Evolutionary conservation across 2,113 vertebrate species (phyloP).

Genomic region (Ariopsis seemanni): DNA sequence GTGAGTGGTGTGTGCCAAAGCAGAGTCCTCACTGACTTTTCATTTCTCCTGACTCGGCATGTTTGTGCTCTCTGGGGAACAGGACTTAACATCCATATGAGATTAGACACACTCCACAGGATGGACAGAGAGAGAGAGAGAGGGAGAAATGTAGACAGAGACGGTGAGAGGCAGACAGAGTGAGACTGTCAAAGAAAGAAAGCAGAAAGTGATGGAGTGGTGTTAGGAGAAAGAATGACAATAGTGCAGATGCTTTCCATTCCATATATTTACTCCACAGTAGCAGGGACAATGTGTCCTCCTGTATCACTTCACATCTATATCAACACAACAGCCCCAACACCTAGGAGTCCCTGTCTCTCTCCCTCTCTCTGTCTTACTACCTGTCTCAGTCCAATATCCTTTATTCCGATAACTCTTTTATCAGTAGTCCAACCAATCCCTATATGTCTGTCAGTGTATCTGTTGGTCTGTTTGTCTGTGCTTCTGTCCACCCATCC

Average conservation of each 20-base stretch:
- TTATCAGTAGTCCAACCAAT: background rate
- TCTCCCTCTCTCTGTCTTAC: background rate
- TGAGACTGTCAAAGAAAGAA: constrained; percentile 17
- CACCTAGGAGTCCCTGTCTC: background rate
- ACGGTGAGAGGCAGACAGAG: background rate
- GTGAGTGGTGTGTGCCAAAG: constrained; percentile 46
- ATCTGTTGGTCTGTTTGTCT: background rate
- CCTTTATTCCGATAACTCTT: background rate
- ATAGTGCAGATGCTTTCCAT: constrained; percentile 19
- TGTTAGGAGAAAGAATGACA: constrained; percentile 18
- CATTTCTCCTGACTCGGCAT: constrained; percentile 29
- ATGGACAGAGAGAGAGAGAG: constrained; percentile 14
- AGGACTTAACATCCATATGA: constrained; percentile 28
- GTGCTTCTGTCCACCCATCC: background rate
- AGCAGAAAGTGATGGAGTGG: constrained; percentile 27
- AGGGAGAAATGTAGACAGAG: background rate
- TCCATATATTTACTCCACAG: constrained; percentile 18
- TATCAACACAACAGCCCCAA: background rate
- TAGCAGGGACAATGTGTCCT: constrained; percentile 24
- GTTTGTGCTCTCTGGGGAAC: constrained; percentile 17
- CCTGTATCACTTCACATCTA: constrained; percentile 27
- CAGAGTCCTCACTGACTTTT: constrained; percentile 38
- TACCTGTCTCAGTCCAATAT: background rate
- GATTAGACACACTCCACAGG: constrained; percentile 27
- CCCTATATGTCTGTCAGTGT: background rate